Conservation (phyloP, 2,113 vertebrate genomes). For the Octodon degus region DNA sequence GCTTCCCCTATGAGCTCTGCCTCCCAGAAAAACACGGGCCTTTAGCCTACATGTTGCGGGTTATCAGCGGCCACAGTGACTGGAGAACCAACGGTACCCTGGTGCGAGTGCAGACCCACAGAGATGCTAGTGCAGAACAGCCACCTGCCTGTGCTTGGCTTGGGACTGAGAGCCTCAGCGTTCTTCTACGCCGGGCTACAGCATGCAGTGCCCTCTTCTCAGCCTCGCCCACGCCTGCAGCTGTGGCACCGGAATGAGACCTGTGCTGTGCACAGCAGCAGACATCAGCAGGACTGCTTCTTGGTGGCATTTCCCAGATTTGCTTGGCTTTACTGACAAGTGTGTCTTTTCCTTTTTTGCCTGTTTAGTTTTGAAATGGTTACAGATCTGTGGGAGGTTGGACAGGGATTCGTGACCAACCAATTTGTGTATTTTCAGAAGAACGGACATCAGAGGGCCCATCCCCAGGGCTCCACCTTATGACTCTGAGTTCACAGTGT, state of each 20-base stretch:
- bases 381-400: not conserved
- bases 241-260: not conserved
- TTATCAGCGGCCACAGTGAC: not conserved
- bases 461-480: rapidly evolving
- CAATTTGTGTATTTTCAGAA: not conserved
- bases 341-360: not conserved
- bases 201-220: not conserved
- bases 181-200: too few relatives aligned
- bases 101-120: not conserved
- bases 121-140: rapidly evolving
- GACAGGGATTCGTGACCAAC: too few relatives aligned
- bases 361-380: slow-evolving; percentile 4
- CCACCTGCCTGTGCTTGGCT: not conserved
- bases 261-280: not conserved
- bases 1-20: not conserved
- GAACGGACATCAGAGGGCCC: not conserved
- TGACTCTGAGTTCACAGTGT: too few relatives aligned
- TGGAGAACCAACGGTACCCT: not conserved
- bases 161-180: not conserved
- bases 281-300: not conserved
- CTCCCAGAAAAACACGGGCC: not conserved
- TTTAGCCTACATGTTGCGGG: not conserved
- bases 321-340: not conserved
- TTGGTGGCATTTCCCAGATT: rapidly evolving
- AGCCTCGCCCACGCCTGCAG: not conserved